These are phyloP conservation scores for Acanthopleura granulata DNA, from an alignment of 2,888 invertebrate genomes.

Conservation along the genomic window DNA sequence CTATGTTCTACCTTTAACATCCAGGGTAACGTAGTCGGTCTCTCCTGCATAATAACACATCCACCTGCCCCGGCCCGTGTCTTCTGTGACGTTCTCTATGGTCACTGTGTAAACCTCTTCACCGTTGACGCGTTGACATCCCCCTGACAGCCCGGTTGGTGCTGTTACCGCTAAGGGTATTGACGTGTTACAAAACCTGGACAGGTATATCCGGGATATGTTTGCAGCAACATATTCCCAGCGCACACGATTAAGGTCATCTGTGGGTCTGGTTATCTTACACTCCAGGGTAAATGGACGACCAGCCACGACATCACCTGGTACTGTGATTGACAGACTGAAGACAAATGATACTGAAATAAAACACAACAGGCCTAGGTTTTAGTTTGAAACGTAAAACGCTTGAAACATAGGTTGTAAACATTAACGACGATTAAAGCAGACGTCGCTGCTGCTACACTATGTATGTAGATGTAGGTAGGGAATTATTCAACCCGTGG, in stretches of 20 bases:
- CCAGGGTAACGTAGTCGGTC: background rate
- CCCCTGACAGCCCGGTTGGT: background rate
- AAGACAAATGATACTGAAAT: too few species aligned
- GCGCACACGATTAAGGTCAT: background rate
- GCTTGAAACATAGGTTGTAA: too few species aligned
- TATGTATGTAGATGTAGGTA: too few species aligned
- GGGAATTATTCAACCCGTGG: too few species aligned
- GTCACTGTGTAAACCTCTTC: slow-evolving; percentile 5
- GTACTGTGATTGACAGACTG: background rate
- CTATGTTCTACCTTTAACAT: background rate
- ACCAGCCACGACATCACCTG: background rate
- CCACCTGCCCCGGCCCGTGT: background rate
- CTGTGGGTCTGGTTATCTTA: background rate
- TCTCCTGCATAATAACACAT: background rate
- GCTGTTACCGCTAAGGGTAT: too few species aligned
- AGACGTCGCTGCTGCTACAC: too few species aligned
- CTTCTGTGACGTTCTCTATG: background rate
- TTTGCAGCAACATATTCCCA: too few species aligned
- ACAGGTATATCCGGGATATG: too few species aligned
- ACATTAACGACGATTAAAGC: too few species aligned
- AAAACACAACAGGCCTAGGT: too few species aligned
- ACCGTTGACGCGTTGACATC: background rate
- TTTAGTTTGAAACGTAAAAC: too few species aligned
- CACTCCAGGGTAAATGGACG: slow-evolving; percentile 3
- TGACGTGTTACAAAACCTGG: too few species aligned